These are phyloP conservation scores for Malurus leucopterus DNA, from an alignment of 2,797 vertebrate species.

Conservation along the genomic window DNA sequence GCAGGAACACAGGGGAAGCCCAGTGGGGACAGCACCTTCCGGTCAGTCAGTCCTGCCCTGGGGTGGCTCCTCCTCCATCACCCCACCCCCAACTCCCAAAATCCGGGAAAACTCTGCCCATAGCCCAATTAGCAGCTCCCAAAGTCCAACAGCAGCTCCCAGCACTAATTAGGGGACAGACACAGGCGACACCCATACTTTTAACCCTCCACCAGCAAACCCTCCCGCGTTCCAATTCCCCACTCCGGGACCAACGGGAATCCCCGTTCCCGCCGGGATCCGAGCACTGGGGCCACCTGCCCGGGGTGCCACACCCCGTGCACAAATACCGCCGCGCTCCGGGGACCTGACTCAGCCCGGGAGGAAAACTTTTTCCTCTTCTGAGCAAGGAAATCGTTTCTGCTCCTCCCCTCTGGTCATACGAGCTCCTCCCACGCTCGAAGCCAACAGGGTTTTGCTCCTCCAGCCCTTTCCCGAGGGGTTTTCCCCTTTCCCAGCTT, in stretches of 20 bases:
- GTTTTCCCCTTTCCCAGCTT: accelerated
- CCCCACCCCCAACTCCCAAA: not conserved
- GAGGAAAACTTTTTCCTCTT: not conserved
- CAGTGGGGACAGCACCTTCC: no score
- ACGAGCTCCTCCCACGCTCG: not conserved
- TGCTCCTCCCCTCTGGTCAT: not conserved
- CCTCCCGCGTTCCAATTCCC: not conserved
- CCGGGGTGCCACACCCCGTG: constrained; percentile 6
- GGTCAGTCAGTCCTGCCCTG: not conserved
- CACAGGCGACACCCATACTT: not conserved
- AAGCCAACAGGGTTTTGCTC: accelerated
- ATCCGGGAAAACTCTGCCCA: accelerated
- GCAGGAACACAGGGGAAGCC: not conserved
- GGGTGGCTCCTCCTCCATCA: not conserved
- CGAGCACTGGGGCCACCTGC: not conserved
- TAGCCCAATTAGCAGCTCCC: not conserved
- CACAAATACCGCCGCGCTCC: not conserved
- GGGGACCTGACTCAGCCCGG: constrained; percentile 44
- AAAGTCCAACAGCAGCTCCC: not conserved
- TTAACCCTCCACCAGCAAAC: accelerated
- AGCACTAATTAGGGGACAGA: accelerated
- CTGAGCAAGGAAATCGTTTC: not conserved
- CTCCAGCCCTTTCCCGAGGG: accelerated
- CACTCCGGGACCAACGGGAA: no score
- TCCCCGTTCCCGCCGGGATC: no score